A percentile compares a stretch with the other conserved stretches of the same genome.
Evolutionary conservation across 2,888 invertebrate species (phyloP).

Genomic region (Stenichneumon culpator): DNA sequence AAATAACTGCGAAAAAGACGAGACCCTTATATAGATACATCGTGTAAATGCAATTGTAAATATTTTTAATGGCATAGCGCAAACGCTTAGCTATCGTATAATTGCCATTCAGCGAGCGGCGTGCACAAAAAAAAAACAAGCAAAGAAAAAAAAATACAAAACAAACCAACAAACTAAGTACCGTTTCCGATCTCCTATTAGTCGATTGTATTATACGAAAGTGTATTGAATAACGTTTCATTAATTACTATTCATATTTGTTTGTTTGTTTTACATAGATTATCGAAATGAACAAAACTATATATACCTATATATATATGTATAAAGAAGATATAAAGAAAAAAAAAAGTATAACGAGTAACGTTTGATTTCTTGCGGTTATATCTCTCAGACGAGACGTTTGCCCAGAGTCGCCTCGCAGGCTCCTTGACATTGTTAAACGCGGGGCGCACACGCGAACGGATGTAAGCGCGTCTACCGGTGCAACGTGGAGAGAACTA

Average conservation of each 20-base stretch:
- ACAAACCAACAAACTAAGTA: slow-evolving; percentile 50
- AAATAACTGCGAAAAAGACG: slow-evolving; percentile 56
- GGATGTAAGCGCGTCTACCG: slow-evolving; percentile 49
- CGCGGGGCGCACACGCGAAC: slow-evolving; percentile 44
- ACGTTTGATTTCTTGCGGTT: slow-evolving; percentile 66
- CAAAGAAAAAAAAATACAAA: slow-evolving; percentile 23
- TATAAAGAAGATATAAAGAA: slow-evolving; percentile 52
- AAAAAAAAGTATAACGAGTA: slow-evolving; percentile 66
- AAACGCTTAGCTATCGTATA: slow-evolving; percentile 73
- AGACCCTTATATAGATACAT: slow-evolving; percentile 47
- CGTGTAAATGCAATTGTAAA: slow-evolving; percentile 72
- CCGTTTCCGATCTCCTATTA: slow-evolving; percentile 63
- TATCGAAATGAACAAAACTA: slow-evolving; percentile 29
- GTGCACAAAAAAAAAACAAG: slow-evolving; percentile 75
- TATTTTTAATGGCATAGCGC: slow-evolving; percentile 73
- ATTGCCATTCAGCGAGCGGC: slow-evolving; percentile 77
- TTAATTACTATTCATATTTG: slow-evolving; percentile 58
- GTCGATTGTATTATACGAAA: slow-evolving; percentile 62
- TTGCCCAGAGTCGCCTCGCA: slow-evolving; percentile 18
- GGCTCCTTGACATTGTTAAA: slow-evolving; percentile 65
- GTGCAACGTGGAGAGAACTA: slow-evolving; percentile 26
- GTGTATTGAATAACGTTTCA: slow-evolving; percentile 59
- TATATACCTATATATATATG: slow-evolving; percentile 37
- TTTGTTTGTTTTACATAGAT: slow-evolving; percentile 62
- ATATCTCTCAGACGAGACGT: slow-evolving; percentile 44